Evolutionary conservation across 2,888 invertebrate genomes (phyloP), one percentile per base, ranked within the genome.

Genomic region (Parascotia fuliginaria): DNA sequence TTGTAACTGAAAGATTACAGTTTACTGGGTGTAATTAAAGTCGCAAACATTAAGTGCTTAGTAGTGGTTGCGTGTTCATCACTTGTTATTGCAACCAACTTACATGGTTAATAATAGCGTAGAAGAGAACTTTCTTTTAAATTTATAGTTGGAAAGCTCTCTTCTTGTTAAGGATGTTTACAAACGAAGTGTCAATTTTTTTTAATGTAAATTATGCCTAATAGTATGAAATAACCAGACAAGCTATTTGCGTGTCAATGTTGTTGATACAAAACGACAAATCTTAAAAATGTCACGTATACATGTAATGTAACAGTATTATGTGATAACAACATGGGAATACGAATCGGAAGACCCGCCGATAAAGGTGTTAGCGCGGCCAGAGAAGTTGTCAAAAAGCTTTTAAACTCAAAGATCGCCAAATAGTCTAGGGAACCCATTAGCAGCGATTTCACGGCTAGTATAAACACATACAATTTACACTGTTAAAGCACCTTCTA

Each of bases 321-420:
- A 51, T 12, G n/a, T n/a, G n/a, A 34, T 54, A 54, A 33, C 45
- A 49, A 49, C 36, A 27, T 46, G 22, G 32, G 59, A 60, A 55
- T 54, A 55, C 19, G 45, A 53, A 68, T 60, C 61, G 66, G 57
- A 64, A 63, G 62, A 52, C 45, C 60, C 33, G 59, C 50, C 70
- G 54, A 68, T 70, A 73, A 73, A 76, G 76, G 75, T 77, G 77
- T 75, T 83, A 79, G 81, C 79, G 75, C 76, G 65, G 61, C 64
- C 67, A 70, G 76, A 73, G 77, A 77, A 84, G 76, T 80, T 88
- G 89, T 88, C 89, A 84, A 83, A 89, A 89, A 87, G 87, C 88
- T 90, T 89, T 89, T 88, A 89, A 81, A 85, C 75, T 77, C 75
- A 76, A 79, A 81, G 75, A 81, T 77, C 60, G 70, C 73, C 81